Evolutionary conservation across 1,140 invertebrate species (phyloP).

Genomic region (Maconellicoccus hirsutus): DNA sequence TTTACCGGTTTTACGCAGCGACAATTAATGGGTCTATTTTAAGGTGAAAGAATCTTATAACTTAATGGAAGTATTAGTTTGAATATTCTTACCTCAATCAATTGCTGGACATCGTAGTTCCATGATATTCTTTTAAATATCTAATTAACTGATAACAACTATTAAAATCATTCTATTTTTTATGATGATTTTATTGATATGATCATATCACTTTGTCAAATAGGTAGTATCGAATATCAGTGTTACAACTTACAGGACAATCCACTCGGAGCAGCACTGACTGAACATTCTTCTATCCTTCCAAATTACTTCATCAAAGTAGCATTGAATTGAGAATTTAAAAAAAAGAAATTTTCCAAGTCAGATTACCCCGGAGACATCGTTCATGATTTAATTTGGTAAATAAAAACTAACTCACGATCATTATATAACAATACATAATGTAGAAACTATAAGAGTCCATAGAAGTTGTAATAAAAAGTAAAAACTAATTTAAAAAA

Average conservation of each 20-base stretch:
- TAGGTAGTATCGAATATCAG: neutral
- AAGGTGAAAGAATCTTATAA: neutral
- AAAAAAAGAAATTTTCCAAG: no score
- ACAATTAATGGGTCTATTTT: neutral
- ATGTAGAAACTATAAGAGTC: no score
- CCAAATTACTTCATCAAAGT: no score
- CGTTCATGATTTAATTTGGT: no score
- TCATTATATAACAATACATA: no score
- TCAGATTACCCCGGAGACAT: no score
- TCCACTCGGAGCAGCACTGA: neutral
- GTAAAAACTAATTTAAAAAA: no score
- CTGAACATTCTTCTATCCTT: no score
- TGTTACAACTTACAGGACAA: neutral
- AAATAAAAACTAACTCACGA: no score
- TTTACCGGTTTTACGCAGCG: neutral
- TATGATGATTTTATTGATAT: constrained; percentile 6
- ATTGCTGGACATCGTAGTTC: neutral
- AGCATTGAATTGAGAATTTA: no score
- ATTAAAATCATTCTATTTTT: neutral
- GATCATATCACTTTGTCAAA: constrained; percentile 4
- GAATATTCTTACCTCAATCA: neutral
- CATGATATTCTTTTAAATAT: neutral
- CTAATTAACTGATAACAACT: neutral
- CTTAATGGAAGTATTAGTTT: neutral
- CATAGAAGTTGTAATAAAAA: no score